A percentile compares a stretch with the other conserved stretches of the same genome.
Evolutionary conservation across 1,140 invertebrate genomes (phyloP).

Genomic region (Meteorus sp.): DNA sequence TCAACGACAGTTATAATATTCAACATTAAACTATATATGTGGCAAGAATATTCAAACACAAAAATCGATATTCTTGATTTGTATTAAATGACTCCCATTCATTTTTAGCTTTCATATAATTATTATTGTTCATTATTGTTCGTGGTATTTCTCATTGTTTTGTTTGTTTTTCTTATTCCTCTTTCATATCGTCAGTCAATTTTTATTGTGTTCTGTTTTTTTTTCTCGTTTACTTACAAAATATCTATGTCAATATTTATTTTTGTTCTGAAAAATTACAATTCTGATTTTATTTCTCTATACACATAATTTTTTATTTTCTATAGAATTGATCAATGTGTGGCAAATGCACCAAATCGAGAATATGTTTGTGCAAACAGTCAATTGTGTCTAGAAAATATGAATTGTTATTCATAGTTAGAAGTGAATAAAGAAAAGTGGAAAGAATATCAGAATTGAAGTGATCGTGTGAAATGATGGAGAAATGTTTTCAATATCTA

Average conservation of each 20-base stretch:
- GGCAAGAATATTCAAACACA: constrained; percentile 10
- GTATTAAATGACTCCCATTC: too few relatives aligned
- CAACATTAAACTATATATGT: constrained; percentile 23
- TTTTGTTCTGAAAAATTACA: constrained; percentile 20
- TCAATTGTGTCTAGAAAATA: background rate
- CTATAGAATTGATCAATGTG: too few relatives aligned
- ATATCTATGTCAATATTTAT: constrained; percentile 14
- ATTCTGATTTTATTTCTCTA: background rate
- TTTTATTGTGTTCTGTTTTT: too few relatives aligned
- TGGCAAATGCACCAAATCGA: too few relatives aligned
- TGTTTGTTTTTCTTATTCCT: background rate
- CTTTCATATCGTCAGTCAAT: constrained; percentile 14
- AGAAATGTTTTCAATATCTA: constrained; percentile 16
- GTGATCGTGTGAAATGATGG: background rate
- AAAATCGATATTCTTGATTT: constrained; percentile 6
- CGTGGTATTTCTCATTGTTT: constrained; percentile 2
- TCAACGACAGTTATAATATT: constrained; percentile 19
- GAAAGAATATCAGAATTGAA: background rate
- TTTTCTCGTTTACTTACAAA: constrained; percentile 24
- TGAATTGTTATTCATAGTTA: too few relatives aligned
- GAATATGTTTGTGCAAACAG: too few relatives aligned
- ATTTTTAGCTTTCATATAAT: constrained; percentile 9
- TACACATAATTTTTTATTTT: too few relatives aligned
- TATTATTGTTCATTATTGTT: constrained; percentile 5
- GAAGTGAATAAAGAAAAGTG: background rate